These are phyloP conservation scores for Macaca mulatta DNA, from an alignment of 2,113 vertebrate species.

Conservation along the genomic window DNA sequence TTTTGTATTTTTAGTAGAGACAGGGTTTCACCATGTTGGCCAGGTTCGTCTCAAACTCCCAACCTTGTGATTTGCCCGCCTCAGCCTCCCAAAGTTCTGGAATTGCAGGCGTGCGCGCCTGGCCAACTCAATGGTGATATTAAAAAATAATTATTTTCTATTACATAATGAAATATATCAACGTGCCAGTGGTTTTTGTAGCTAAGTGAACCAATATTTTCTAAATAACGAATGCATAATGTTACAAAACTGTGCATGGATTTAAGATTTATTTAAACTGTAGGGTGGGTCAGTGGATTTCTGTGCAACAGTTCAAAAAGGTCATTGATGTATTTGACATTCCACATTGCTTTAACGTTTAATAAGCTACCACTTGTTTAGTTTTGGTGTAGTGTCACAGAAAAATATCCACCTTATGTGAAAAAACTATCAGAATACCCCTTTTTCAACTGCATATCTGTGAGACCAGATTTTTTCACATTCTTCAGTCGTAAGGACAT, in stretches of 20 bases:
- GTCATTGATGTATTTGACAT: neutral
- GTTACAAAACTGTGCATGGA: neutral
- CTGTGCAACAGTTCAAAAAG: neutral
- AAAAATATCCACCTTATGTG: neutral
- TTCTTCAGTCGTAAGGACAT: neutral
- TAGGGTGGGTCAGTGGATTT: neutral
- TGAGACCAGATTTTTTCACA: constrained; percentile 12
- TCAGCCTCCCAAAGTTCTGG: no score
- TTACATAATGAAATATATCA: neutral
- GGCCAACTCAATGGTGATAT: neutral
- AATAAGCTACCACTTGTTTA: neutral
- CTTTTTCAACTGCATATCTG: neutral
- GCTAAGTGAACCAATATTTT: constrained; percentile 3
- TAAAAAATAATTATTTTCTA: neutral
- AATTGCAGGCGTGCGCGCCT: no score
- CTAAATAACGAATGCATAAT: neutral
- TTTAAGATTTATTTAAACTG: neutral
- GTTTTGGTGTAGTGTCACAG: neutral
- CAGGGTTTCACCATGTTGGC: no score
- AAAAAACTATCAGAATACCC: neutral
- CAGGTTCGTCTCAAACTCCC: no score
- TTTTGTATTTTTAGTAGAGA: no score
- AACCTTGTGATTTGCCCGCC: no score
- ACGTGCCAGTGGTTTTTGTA: neutral
- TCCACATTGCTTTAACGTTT: neutral